phyloP scores from a whole-genome alignment of 2,113 vertebrate genomes.

The Cairina moschata region DNA sequence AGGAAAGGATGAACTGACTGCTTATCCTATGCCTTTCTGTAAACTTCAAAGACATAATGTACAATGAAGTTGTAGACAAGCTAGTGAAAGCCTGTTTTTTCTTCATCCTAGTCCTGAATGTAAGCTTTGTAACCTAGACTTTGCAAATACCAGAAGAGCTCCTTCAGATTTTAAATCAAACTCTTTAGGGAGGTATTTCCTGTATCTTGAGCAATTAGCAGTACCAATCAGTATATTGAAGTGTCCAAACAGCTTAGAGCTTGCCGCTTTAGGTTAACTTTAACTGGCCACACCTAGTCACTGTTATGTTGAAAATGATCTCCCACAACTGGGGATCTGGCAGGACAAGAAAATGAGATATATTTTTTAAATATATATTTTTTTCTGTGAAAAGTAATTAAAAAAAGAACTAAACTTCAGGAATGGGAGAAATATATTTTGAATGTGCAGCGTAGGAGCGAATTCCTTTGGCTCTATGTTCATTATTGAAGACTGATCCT shows the following conservation, averaged over 20 bases:
- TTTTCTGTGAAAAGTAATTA: slow-evolving; percentile 13
- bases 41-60: background rate
- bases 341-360: background rate
- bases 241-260: background rate
- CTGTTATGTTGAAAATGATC: background rate
- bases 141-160: background rate
- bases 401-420: background rate
- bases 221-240: background rate
- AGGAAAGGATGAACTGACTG: background rate
- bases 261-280: background rate
- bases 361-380: background rate
- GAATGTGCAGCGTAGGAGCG: background rate
- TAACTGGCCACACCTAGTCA: background rate
- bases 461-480: background rate
- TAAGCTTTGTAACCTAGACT: background rate
- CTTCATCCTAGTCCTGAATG: background rate
- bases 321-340: background rate
- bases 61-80: background rate
- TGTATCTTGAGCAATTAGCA: background rate
- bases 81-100: background rate
- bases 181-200: background rate
- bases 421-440: background rate
- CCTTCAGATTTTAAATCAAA: background rate
- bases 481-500: background rate
- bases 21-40: background rate